Evolutionary conservation across 2,797 vertebrate species (phyloP).

Genomic region (Pagetopsis macropterus): DNA sequence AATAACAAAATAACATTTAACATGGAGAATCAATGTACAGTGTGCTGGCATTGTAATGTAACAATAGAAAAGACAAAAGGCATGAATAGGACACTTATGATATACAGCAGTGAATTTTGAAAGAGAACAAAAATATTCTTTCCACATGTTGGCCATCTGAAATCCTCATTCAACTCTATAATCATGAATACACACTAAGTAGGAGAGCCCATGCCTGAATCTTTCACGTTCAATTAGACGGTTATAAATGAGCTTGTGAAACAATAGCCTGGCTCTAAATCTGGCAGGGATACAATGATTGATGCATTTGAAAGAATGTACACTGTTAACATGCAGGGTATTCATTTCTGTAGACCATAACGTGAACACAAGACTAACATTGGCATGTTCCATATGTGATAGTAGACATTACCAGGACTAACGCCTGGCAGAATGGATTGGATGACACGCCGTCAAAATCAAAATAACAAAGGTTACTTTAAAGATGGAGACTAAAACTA

Average conservation of each 20-base stretch:
- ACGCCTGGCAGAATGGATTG: conserved; percentile 3
- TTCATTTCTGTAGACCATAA: conserved; percentile 24
- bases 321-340: conserved; percentile 45
- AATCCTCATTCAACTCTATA: conserved; percentile 21
- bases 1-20: conserved; percentile 74
- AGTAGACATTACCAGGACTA: conserved; percentile 29
- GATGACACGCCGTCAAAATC: background rate
- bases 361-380: conserved; percentile 35
- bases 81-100: conserved; percentile 71
- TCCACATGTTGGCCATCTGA: conserved; percentile 61
- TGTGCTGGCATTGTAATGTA: conserved; percentile 61
- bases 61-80: conserved; percentile 73
- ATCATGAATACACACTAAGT: background rate
- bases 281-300: conserved; percentile 21
- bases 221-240: background rate
- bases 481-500: conserved; percentile 28
- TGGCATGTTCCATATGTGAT: conserved; percentile 35
- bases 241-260: conserved; percentile 7
- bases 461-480: conserved; percentile 17
- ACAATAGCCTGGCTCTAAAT: conserved; percentile 22
- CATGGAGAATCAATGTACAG: conserved; percentile 68
- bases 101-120: conserved; percentile 34
- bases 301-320: conserved; percentile 36
- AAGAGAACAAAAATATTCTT: conserved; percentile 2
- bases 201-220: conserved; percentile 13